A percentile compares a stretch with the other conserved stretches of the same genome.
phyloP scores from a whole-genome alignment of 2,113 vertebrate genomes.

The Anhinga rufa region DNA sequence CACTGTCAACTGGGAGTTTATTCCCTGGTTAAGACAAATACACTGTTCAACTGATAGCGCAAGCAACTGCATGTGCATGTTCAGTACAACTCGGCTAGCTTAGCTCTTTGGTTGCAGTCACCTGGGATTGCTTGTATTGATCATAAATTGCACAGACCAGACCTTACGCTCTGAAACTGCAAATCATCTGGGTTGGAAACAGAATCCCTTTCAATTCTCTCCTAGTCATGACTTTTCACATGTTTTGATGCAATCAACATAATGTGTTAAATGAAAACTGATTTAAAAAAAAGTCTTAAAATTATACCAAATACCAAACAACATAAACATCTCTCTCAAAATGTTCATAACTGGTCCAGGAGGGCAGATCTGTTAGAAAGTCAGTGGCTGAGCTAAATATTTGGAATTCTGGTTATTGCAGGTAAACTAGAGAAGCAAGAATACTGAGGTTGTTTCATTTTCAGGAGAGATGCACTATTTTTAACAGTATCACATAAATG shows the following conservation, averaged over 20 bases:
- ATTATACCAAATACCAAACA: neutral
- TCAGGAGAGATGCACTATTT: neutral
- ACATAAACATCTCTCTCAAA: neutral
- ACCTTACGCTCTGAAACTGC: neutral
- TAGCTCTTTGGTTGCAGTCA: neutral
- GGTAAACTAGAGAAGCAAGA: neutral
- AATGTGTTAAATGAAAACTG: neutral
- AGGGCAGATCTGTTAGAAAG: neutral
- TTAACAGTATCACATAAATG: neutral
- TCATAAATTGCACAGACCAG: neutral
- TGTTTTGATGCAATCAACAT: neutral
- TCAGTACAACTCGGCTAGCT: neutral
- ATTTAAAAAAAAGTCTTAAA: neutral
- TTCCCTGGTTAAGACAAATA: neutral
- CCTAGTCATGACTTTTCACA: neutral
- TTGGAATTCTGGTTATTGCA: neutral
- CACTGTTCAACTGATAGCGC: accelerated
- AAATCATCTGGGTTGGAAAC: neutral
- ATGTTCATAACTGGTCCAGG: neutral
- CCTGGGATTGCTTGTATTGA: neutral
- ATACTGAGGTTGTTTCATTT: neutral
- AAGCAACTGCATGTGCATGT: accelerated
- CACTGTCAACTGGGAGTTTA: neutral
- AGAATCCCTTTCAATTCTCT: neutral
- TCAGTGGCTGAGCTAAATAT: neutral